Percentiles rank a stretch among this genome's conserved stretches.
These are phyloP conservation scores for Rhinoptilus africanus DNA, from an alignment of 2,113 vertebrate genomes.

Conservation along the genomic window DNA sequence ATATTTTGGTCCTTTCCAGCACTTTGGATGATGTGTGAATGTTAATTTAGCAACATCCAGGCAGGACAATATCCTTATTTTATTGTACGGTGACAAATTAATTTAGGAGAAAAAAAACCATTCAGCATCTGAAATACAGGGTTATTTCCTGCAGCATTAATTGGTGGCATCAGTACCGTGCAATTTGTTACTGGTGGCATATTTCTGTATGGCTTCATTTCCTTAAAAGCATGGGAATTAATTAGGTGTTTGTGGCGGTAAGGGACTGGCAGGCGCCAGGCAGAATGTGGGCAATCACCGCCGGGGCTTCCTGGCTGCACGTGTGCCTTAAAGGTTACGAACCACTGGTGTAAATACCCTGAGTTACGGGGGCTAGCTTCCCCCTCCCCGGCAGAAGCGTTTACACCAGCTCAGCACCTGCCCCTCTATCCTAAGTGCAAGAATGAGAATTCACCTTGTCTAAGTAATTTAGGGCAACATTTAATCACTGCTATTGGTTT, in stretches of 20 bases:
- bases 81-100: neutral
- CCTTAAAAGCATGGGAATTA: constrained; percentile 53
- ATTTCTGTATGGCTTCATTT: constrained; percentile 45
- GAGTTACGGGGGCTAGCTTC: neutral
- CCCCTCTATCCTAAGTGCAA: neutral
- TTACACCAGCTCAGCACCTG: neutral
- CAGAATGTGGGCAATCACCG: neutral
- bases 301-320: neutral
- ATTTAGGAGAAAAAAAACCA: neutral
- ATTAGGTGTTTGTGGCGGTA: neutral
- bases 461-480: neutral
- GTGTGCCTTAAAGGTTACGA: neutral
- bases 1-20: neutral
- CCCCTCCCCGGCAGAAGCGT: neutral
- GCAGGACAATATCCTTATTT: neutral
- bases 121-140: neutral
- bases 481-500: neutral
- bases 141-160: constrained; percentile 17
- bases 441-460: neutral
- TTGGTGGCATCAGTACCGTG: neutral
- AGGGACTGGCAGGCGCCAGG: neutral
- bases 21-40: neutral
- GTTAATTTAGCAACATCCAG: neutral
- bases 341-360: neutral
- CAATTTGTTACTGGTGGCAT: constrained; percentile 35